Base-by-base conservation (phyloP, 2,888 invertebrate species). In the Pollenia labialis region DNA sequence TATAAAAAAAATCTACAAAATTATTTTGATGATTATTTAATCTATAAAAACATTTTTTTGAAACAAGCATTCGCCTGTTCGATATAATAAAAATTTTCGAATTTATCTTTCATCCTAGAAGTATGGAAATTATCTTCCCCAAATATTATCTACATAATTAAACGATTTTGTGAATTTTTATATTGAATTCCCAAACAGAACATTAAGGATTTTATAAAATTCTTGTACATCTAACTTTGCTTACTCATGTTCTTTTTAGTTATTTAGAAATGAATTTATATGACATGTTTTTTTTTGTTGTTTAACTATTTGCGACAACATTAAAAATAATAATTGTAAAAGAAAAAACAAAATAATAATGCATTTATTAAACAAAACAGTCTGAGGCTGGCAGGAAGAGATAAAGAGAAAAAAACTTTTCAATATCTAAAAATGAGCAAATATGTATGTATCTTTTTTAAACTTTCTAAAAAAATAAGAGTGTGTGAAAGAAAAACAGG, bases 261-360 rank as follows among this genome's bases (percentile, higher is more conserved):
- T 66, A n/a, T 71, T 81, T 75, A 68, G n/a, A 62, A 71, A 52
- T 60, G 60, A 71, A 69, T 50, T 66, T 66, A n/a, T 46, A 66
- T 54, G 64, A 66, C 16, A 18, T 66, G 60, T 74, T 52, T 56
- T 23, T 56, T 80, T 18, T 18, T 18, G 18, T 64, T 40, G 56
- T 81, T 75, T 64, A 64, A 69, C 81, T 76, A 85, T 85, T 75
- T 84, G 68, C 60, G 77, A 74, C 68, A 75, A 32, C 48, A 64
- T 60, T 40, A n/a, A 71, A 54, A 58, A 80, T 42, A 71, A 64
- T 54, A 42, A 52, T 32, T 46, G 71, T 32, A 66, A 66, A 66
- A 48, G 18, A 54, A 60, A 72, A 85, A 46, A 72, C 77, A 54
- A 40, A 54, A 77, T 23, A 68, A 74, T 46, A 64, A 71, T 52